Percentiles rank a stretch among this genome's conserved stretches.
Conservation (phyloP, 2,888 invertebrate species). For the Apantesis nais region DNA sequence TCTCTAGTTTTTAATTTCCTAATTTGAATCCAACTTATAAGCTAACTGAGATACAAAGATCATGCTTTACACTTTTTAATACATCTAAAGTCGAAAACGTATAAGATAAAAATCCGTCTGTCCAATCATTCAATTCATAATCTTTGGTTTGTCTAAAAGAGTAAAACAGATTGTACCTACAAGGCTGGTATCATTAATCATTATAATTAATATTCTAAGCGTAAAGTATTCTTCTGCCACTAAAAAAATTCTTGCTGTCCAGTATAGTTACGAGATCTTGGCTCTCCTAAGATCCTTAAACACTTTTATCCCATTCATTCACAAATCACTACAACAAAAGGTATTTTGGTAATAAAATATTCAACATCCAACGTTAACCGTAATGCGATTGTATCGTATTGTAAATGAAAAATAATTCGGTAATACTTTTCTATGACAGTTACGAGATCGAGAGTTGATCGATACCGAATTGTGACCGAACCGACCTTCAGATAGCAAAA, state of each 20-base stretch:
- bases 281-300: background rate
- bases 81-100: background rate
- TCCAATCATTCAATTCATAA: too few species aligned
- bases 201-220: background rate
- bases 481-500: too few species aligned
- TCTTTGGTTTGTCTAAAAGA: background rate
- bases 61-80: background rate
- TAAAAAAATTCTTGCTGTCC: background rate
- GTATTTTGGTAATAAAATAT: too few species aligned
- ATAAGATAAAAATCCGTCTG: background rate
- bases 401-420: too few species aligned
- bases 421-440: too few species aligned
- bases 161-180: background rate
- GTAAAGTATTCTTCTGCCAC: background rate
- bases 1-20: conserved; percentile 37
- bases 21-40: conserved; percentile 24
- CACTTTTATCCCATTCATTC: too few species aligned
- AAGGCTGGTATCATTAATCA: background rate
- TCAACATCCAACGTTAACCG: too few species aligned
- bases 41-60: background rate
- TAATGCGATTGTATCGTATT: too few species aligned
- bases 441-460: too few species aligned
- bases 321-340: too few species aligned
- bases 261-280: background rate
- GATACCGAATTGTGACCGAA: too few species aligned